These are phyloP conservation scores for Synergus japonicus DNA, from an alignment of 2,888 invertebrate species.

Conservation along the genomic window DNA sequence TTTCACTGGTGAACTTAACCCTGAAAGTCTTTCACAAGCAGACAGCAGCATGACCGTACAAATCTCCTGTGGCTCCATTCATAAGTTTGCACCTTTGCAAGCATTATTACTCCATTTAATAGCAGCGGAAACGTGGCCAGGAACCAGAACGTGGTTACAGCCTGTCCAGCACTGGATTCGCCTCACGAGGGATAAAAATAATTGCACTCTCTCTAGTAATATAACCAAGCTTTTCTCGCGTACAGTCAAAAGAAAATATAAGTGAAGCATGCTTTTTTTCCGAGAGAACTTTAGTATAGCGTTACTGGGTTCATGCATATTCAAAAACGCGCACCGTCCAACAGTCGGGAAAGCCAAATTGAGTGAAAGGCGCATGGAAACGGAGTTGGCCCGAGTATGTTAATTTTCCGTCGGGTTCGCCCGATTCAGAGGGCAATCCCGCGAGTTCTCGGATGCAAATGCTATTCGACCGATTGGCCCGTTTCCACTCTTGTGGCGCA, in stretches of 20 bases:
- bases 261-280: neutral
- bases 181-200: neutral
- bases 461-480: neutral
- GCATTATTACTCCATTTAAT: slow-evolving; percentile 33
- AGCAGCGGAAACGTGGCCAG: slow-evolving; percentile 25
- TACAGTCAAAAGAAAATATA: neutral
- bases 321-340: neutral
- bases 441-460: neutral
- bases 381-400: neutral
- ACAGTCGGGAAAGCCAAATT: neutral
- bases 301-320: neutral
- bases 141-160: slow-evolving; percentile 21
- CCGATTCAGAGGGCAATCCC: neutral
- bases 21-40: slow-evolving; percentile 26
- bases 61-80: slow-evolving; percentile 25
- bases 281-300: neutral
- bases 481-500: neutral
- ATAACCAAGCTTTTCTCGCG: neutral
- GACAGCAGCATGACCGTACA: slow-evolving; percentile 8
- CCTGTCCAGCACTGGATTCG: slow-evolving; percentile 3
- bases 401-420: neutral
- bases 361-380: neutral
- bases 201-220: neutral
- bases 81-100: slow-evolving; percentile 32
- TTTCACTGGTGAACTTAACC: slow-evolving; percentile 20